These are phyloP conservation scores for Drosophila meridiana DNA, from an alignment of 2,888 invertebrate genomes.

Conservation along the genomic window DNA sequence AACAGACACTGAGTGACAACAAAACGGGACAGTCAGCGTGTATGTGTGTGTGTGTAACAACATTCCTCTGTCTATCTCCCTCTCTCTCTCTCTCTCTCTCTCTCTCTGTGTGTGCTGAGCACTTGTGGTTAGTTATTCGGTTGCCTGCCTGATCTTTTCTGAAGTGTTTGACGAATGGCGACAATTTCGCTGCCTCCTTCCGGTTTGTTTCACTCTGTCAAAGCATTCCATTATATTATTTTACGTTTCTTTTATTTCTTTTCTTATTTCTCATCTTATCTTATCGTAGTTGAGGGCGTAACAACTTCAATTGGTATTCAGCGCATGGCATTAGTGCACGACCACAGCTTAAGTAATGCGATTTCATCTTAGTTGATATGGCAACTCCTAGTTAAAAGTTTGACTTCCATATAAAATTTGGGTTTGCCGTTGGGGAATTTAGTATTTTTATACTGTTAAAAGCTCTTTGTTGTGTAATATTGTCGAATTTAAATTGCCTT, in stretches of 20 bases:
- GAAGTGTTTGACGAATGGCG: conserved; percentile 56
- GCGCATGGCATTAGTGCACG: neutral
- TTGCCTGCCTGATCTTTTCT: conserved; percentile 26
- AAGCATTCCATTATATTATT: conserved; percentile 30
- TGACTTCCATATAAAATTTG: neutral
- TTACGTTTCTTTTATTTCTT: conserved; percentile 1
- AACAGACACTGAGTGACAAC: conserved; percentile 60
- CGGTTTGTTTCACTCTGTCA: conserved; percentile 17
- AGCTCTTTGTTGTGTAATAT: neutral
- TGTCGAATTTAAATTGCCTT: neutral
- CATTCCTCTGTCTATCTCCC: neutral
- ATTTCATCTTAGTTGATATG: conserved; percentile 25
- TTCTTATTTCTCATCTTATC: neutral
- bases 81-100: neutral
- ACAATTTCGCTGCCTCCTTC: conserved; percentile 27
- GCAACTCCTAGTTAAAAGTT: conserved; percentile 14
- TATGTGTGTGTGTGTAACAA: conserved; percentile 8
- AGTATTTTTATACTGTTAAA: neutral
- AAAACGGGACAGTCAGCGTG: conserved; percentile 49
- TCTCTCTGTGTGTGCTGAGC: conserved; percentile 33
- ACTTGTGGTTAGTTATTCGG: conserved; percentile 74
- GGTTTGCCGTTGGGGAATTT: no score
- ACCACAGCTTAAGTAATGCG: conserved; percentile 10
- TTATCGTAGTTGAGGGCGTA: neutral
- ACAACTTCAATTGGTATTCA: conserved; percentile 19